Evolutionary conservation across 2,888 invertebrate species (phyloP).

Genomic region (Plebejus melissa): DNA sequence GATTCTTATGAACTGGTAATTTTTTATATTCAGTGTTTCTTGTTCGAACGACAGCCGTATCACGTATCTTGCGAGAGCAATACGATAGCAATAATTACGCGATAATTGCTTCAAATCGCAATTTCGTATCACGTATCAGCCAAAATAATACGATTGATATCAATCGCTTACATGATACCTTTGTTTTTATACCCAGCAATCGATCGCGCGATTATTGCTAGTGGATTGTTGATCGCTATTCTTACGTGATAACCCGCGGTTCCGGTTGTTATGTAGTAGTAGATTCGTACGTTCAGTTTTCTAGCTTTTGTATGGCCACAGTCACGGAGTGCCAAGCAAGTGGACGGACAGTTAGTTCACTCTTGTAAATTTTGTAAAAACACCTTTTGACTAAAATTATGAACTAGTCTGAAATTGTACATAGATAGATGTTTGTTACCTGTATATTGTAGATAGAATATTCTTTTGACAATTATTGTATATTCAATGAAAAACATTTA

Average conservation of each 20-base stretch:
- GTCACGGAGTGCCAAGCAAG: conserved; percentile 29
- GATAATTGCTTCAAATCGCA: too few species aligned
- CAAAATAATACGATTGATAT: too few species aligned
- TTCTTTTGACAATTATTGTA: conserved; percentile 72
- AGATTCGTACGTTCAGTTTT: conserved; percentile 25
- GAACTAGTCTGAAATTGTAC: conserved; percentile 78
- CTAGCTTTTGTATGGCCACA: conserved; percentile 29
- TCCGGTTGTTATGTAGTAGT: conserved; percentile 21
- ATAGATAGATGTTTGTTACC: conserved; percentile 78
- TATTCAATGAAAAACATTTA: conserved; percentile 65
- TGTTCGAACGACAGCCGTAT: not conserved
- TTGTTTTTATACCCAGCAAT: too few species aligned
- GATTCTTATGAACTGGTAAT: conserved; percentile 8
- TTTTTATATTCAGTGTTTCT: conserved; percentile 11
- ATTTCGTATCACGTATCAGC: too few species aligned
- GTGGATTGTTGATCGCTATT: too few species aligned
- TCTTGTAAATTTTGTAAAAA: conserved; percentile 68
- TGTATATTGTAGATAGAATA: conserved; percentile 79
- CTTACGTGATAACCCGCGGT: too few species aligned
- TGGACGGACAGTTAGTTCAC: conserved; percentile 48
- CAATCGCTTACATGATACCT: too few species aligned
- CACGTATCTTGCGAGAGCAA: too few species aligned
- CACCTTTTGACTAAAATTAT: conserved; percentile 67
- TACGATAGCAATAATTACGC: too few species aligned
- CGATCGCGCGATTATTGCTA: too few species aligned